A percentile compares a stretch with the other conserved stretches of the same genome.
These are phyloP conservation scores for Drosophila ananassae DNA, from an alignment of 1,140 invertebrate genomes.

Conservation along the genomic window DNA sequence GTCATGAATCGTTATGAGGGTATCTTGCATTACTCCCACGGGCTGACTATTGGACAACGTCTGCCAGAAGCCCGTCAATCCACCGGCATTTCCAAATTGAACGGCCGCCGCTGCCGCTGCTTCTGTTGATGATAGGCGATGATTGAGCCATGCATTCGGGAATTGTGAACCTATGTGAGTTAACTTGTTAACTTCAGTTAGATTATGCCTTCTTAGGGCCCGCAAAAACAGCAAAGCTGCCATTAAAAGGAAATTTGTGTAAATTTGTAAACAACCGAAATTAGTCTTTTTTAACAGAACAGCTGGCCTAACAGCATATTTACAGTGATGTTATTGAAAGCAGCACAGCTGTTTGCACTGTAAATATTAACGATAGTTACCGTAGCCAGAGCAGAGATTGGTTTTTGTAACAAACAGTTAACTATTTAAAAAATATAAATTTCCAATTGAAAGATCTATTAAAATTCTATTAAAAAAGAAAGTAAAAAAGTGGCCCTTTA, in stretches of 20 bases:
- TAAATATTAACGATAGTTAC: too few species aligned
- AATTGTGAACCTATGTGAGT: constrained; percentile 9
- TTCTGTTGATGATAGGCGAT: constrained; percentile 61
- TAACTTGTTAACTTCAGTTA: constrained; percentile 10
- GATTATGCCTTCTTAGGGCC: constrained; percentile 18
- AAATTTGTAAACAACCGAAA: constrained; percentile 20
- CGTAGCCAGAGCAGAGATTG: too few species aligned
- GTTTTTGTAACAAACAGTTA: too few species aligned
- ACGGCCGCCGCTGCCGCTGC: constrained; percentile 23
- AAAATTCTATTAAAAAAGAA: too few species aligned
- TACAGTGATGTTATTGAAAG: neutral
- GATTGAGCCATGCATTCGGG: constrained; percentile 14
- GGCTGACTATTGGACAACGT: constrained; percentile 88
- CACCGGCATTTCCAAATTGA: constrained; percentile 41
- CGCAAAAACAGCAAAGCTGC: constrained; percentile 35
- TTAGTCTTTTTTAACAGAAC: constrained; percentile 1
- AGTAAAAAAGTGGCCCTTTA: too few species aligned
- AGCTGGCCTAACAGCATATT: neutral
- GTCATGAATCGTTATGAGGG: constrained; percentile 88
- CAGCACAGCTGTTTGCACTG: too few species aligned
- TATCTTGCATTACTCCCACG: constrained; percentile 88
- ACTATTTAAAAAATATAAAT: too few species aligned
- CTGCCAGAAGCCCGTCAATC: constrained; percentile 75
- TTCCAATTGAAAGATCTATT: too few species aligned
- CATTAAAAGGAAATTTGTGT: constrained; percentile 11